These are phyloP conservation scores for Drosophila erecta DNA, from an alignment of 1,140 invertebrate species.

Conservation along the genomic window DNA sequence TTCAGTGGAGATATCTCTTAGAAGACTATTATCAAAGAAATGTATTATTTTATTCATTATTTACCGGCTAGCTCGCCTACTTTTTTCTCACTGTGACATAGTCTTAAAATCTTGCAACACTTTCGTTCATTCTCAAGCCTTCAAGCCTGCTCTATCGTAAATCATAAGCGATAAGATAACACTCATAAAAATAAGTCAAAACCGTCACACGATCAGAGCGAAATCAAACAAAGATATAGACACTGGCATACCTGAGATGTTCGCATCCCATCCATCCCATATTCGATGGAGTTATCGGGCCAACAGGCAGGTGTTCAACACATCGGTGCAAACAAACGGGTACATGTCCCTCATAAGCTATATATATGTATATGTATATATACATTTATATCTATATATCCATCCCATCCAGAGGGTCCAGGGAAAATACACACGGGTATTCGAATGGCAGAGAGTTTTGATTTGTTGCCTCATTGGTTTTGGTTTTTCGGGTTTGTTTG, in stretches of 20 bases:
- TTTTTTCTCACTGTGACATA: slow-evolving; percentile 3
- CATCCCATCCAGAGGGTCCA: slow-evolving; percentile 24
- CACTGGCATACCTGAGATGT: slow-evolving; percentile 41
- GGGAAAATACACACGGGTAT: slow-evolving; percentile 1
- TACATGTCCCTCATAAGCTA: background rate
- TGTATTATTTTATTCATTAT: no score
- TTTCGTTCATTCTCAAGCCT: slow-evolving; percentile 53
- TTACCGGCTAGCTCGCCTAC: no score
- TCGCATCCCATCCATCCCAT: slow-evolving; percentile 24
- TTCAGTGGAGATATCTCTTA: no score
- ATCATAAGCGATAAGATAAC: slow-evolving; percentile 71
- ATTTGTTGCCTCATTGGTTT: slow-evolving; percentile 24
- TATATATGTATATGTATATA: no score
- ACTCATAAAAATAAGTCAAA: slow-evolving; percentile 60
- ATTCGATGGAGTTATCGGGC: slow-evolving; percentile 60
- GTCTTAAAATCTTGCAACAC: slow-evolving; percentile 51
- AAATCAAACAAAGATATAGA: slow-evolving; percentile 66
- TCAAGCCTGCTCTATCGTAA: slow-evolving; percentile 59
- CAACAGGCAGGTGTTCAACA: slow-evolving; percentile 50
- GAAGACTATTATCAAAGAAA: no score
- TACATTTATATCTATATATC: background rate
- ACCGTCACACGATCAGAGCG: slow-evolving; percentile 70
- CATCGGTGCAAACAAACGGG: slow-evolving; percentile 25
- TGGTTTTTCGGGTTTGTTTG: slow-evolving; percentile 16
- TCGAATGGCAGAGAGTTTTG: slow-evolving; percentile 11